These are phyloP conservation scores for Byasa hedistus DNA, from an alignment of 2,888 invertebrate genomes.

Conservation along the genomic window DNA sequence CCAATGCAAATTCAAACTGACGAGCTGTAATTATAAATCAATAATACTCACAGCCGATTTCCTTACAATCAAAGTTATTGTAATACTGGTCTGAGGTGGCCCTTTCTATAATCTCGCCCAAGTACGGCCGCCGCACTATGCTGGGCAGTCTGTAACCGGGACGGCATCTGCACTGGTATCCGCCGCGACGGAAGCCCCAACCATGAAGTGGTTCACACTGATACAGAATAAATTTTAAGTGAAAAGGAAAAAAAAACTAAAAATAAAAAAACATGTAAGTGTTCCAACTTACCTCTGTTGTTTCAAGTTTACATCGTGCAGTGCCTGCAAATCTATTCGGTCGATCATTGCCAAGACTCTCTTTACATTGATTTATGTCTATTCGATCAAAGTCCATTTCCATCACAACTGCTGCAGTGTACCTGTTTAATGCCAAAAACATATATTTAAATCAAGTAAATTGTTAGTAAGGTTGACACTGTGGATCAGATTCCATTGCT, in stretches of 20 bases:
- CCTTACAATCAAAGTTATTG: slow-evolving; percentile 93
- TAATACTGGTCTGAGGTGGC: slow-evolving; percentile 96
- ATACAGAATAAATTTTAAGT: slow-evolving; percentile 31
- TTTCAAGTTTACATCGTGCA: slow-evolving; percentile 93
- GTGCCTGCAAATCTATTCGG: slow-evolving; percentile 95
- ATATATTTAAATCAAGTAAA: not conserved
- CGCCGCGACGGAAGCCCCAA: slow-evolving; percentile 97
- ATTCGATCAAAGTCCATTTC: slow-evolving; percentile 98
- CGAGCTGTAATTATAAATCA: too few species aligned
- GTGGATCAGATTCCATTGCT: too few species aligned
- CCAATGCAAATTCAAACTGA: too few species aligned
- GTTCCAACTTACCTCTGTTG: slow-evolving; percentile 84
- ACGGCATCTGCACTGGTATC: slow-evolving; percentile 95
- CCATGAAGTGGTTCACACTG: slow-evolving; percentile 97
- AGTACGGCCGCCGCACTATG: slow-evolving; percentile 92
- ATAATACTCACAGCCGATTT: slow-evolving; percentile 90
- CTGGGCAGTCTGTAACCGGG: slow-evolving; percentile 93
- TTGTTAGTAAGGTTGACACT: too few species aligned
- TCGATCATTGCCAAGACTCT: slow-evolving; percentile 90
- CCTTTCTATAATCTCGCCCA: slow-evolving; percentile 95
- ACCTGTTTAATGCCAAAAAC: slow-evolving; percentile 72
- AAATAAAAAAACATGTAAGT: not conserved
- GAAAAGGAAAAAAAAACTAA: slow-evolving; percentile 1
- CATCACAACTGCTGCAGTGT: slow-evolving; percentile 94
- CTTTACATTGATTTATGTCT: slow-evolving; percentile 98